Percentiles rank a stretch among this genome's conserved stretches.
These are phyloP conservation scores for Apomyelois bistriatella DNA, from an alignment of 2,888 invertebrate species.

Conservation along the genomic window DNA sequence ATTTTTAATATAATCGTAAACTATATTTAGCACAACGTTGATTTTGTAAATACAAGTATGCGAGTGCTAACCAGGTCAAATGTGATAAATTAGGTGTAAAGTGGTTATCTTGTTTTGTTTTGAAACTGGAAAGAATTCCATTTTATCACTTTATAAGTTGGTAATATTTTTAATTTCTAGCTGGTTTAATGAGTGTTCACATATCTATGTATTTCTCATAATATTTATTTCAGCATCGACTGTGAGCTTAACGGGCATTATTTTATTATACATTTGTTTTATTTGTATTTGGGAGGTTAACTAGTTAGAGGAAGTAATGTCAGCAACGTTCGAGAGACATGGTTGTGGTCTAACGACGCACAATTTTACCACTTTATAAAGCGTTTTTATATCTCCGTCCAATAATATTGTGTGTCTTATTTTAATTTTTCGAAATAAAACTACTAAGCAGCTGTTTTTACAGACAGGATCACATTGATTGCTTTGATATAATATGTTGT, in stretches of 20 bases:
- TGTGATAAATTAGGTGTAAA: conserved; percentile 76
- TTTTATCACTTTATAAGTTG: conserved; percentile 19
- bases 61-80: conserved; percentile 71
- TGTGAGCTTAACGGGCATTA: conserved; percentile 66
- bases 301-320: conserved; percentile 21
- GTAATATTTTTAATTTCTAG: conserved; percentile 28
- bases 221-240: conserved; percentile 41
- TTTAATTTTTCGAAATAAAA: conserved; percentile 31
- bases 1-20: conserved; percentile 66
- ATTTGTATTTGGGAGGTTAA: conserved; percentile 36
- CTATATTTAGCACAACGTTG: conserved; percentile 63
- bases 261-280: conserved; percentile 43
- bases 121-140: conserved; percentile 30
- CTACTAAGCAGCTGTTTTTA: background rate
- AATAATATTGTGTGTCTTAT: conserved; percentile 49
- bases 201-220: conserved; percentile 32
- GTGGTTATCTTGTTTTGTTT: conserved; percentile 40
- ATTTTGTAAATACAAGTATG: conserved; percentile 70
- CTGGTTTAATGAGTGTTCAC: conserved; percentile 31
- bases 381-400: conserved; percentile 69
- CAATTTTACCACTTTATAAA: conserved; percentile 60
- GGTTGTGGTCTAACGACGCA: conserved; percentile 45
- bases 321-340: conserved; percentile 16
- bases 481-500: background rate
- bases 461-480: background rate